Percentiles rank a stretch among this genome's conserved stretches.
These are phyloP conservation scores for Nibea coibor DNA, from an alignment of 2,113 vertebrate species.

Conservation along the genomic window DNA sequence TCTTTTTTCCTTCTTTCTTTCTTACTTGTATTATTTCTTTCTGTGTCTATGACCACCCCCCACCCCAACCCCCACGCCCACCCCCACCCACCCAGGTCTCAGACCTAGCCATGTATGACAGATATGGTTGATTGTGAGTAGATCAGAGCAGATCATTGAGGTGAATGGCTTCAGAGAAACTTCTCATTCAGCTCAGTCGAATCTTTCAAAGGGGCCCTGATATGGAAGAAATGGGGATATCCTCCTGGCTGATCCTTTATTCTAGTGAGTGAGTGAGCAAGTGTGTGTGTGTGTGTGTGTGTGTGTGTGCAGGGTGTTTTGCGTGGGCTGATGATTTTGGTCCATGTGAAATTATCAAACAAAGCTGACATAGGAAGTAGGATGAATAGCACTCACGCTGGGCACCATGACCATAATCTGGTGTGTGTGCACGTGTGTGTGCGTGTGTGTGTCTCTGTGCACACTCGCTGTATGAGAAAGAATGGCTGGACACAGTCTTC, in stretches of 20 bases:
- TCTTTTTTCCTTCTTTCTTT: not conserved
- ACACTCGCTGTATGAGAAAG: conserved; percentile 23
- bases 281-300: conserved; percentile 35
- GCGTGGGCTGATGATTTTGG: conserved; percentile 68
- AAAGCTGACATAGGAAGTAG: conserved; percentile 78
- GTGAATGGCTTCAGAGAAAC: conserved; percentile 71
- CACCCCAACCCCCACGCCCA: not conserved
- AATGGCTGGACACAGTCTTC: conserved; percentile 22
- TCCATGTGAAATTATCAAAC: conserved; percentile 76
- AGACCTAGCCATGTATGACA: conserved; percentile 74
- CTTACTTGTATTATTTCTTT: not conserved
- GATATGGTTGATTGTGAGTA: conserved; percentile 74
- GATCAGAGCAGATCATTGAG: conserved; percentile 75
- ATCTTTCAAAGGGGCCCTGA: conserved; percentile 67
- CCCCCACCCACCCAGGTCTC: not conserved
- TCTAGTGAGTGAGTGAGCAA: conserved; percentile 24
- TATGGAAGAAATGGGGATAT: conserved; percentile 77
- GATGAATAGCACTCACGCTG: conserved; percentile 75
- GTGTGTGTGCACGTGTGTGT: conserved; percentile 34
- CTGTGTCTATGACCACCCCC: not conserved
- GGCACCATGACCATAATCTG: conserved; percentile 68
- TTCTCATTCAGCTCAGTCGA: conserved; percentile 66
- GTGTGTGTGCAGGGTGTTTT: conserved; percentile 36
- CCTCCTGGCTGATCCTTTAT: conserved; percentile 71
- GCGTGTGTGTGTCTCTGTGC: not conserved